Evolutionary conservation across 2,888 invertebrate species (phyloP), one percentile per base, ranked within the genome.

Genomic region (Disparrhopalites patrizii): DNA sequence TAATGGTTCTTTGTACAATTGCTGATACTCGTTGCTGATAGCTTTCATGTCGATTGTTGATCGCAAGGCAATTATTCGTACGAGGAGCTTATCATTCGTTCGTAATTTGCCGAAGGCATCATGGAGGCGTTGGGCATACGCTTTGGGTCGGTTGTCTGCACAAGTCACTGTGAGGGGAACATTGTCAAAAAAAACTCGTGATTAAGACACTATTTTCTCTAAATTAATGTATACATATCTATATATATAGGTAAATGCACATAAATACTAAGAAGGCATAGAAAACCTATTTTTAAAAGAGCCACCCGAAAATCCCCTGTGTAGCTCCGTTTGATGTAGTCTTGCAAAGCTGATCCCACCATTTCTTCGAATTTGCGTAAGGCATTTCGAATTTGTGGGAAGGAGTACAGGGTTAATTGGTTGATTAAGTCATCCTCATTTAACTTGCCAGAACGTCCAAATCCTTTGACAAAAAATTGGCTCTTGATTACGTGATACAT

Each of bases 31-130:
- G 3, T 30, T 20, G 23, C 50, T 30, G n/a, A 50, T 50, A 3
- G 50, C 5, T 18, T 61, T 50, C 15, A 61, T 25, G n/a, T 61
- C 60, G 23, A 61, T 61, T 3, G 51, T 10, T 18, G 60, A 61
- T 7, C 60, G 31, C 15, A 61, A 47, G n/a, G 50, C 60, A 33
- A 61, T 30, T 20, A 61, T 61, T 33, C 60, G 25, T 4, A 61
- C 33, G 10, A 61, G 30, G 18, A 47, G 10, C n/a, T 33, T 61
- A 7, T 61, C 60, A 33, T 61, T 23, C 4, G 25, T 61, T 30
- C 30, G 30, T 23, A 61, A 61, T 31, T 25, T 30, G 8, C 60
- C 60, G n/a, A 61, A 33, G 15, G 50, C 43, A 18, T 61, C 60
- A 15, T 50, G 28, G 23, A 61, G 30, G 10, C 60, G 27, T n/a